phyloP scores from a whole-genome alignment of 2,888 invertebrate species.

The Tuberolachnus salignus region DNA sequence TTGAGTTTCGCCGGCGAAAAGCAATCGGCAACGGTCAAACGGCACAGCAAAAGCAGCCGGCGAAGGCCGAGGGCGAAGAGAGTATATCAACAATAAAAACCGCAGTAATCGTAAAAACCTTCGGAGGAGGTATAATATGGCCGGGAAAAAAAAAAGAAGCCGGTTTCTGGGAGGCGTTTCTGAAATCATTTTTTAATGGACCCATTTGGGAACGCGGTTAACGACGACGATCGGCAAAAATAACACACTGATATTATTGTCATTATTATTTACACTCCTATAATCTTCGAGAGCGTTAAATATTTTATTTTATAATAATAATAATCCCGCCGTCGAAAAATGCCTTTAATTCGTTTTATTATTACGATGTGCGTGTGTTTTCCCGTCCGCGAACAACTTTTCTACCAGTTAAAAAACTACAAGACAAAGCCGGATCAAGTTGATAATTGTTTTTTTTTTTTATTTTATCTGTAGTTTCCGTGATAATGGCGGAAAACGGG shows the following conservation, averaged over 20 bases:
- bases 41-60: not conserved
- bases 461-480: no score
- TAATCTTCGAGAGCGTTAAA: slow-evolving; percentile 31
- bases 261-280: slow-evolving; percentile 13
- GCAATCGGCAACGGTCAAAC: slow-evolving; percentile 14
- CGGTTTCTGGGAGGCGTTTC: slow-evolving; percentile 37
- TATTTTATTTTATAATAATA: no score
- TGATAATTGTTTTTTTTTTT: no score
- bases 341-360: no score
- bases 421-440: no score
- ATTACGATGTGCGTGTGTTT: no score
- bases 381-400: no score
- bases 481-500: no score
- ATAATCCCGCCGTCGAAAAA: no score
- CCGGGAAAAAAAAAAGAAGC: slow-evolving; percentile 7
- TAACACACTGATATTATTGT: not conserved
- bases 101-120: slow-evolving; percentile 29
- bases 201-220: slow-evolving; percentile 24
- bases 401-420: no score
- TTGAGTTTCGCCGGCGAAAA: not conserved
- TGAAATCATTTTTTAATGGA: slow-evolving; percentile 41
- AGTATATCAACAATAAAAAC: slow-evolving; percentile 28
- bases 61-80: not conserved
- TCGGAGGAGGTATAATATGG: not conserved
- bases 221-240: slow-evolving; percentile 16